Base-by-base conservation (phyloP, 2,113 vertebrate species). In the Ageneiosus marmoratus region DNA sequence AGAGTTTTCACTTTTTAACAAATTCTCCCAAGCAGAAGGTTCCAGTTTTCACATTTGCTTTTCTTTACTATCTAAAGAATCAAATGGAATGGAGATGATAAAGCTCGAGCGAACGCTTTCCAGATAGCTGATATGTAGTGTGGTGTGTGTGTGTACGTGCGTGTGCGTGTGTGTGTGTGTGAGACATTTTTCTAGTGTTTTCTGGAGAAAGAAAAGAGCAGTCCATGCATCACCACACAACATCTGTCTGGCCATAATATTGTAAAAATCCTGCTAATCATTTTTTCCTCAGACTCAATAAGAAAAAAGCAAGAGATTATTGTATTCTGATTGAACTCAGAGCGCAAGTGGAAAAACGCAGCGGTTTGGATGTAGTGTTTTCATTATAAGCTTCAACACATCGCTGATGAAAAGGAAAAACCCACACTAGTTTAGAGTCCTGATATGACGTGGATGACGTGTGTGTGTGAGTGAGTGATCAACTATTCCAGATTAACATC, bases 111-210 rank as follows among this genome's bases (percentile, higher is more conserved):
- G 41, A 44, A 69, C 34, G 11, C 24, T 51, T 32, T 53, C 72
- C 72, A 74, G n/a, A 51, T 46, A 29, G 72, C 12, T 46, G 41
- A 7, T 72, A n/a, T n/a, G n/a, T n/a, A n/a, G 55, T 58, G 34
- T 41, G 32, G 7, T 48, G 37, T 9, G 55, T 11, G 24, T 29
- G 62, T 32, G 41, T 56, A n/a, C n/a, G 55, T 58, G 34, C 37
- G 32, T 15, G 55, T 29, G 55, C 46, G 7, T 48, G 37, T 9
- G 55, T 11, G 24, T 29, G 62, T 32, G 41, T 56, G 8, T 84
- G 80, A 48, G 8, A 16, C 79, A n/a, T 69, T 87, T 79, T 83
- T 62, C 69, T 82, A 83, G 48, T 80, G 84, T 88, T 84, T 77
- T 55, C 16, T 20, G 24, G 8, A 55, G 13, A 58, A 58, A 24